These are phyloP conservation scores for Synergus japonicus DNA, from an alignment of 2,888 invertebrate species.

Conservation along the genomic window DNA sequence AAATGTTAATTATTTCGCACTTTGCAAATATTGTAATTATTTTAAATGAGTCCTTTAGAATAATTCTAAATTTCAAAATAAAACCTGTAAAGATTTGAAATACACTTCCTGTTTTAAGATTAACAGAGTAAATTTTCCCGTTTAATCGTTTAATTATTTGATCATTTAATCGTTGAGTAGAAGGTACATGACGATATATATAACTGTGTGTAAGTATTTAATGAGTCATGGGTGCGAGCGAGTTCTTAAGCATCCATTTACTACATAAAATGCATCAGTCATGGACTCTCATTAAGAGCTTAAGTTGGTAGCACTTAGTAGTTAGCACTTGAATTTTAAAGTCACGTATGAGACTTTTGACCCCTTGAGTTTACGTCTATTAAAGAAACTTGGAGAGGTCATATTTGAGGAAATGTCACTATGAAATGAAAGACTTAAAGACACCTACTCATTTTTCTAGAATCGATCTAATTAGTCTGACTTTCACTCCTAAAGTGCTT, in stretches of 20 bases:
- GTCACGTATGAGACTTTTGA: slow-evolving; percentile 32
- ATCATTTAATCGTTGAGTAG: slow-evolving; percentile 12
- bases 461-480: slow-evolving; percentile 15
- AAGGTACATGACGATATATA: not conserved
- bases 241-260: slow-evolving; percentile 36
- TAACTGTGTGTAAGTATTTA: slow-evolving; percentile 25
- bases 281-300: slow-evolving; percentile 35
- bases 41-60: not conserved
- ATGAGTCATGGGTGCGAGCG: slow-evolving; percentile 28
- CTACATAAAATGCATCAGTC: slow-evolving; percentile 28
- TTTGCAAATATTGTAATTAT: too few species aligned
- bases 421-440: not conserved
- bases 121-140: not conserved
- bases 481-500: slow-evolving; percentile 34
- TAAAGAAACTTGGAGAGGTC: slow-evolving; percentile 4
- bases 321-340: slow-evolving; percentile 25
- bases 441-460: slow-evolving; percentile 24
- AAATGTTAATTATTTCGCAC: too few species aligned
- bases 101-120: not conserved
- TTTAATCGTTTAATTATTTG: not conserved
- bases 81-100: not conserved
- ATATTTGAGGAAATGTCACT: slow-evolving; percentile 14
- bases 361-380: slow-evolving; percentile 26
- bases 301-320: slow-evolving; percentile 1
- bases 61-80: not conserved